These are phyloP conservation scores for Rhodophaea formosa DNA, from an alignment of 2,888 invertebrate species.

Conservation along the genomic window DNA sequence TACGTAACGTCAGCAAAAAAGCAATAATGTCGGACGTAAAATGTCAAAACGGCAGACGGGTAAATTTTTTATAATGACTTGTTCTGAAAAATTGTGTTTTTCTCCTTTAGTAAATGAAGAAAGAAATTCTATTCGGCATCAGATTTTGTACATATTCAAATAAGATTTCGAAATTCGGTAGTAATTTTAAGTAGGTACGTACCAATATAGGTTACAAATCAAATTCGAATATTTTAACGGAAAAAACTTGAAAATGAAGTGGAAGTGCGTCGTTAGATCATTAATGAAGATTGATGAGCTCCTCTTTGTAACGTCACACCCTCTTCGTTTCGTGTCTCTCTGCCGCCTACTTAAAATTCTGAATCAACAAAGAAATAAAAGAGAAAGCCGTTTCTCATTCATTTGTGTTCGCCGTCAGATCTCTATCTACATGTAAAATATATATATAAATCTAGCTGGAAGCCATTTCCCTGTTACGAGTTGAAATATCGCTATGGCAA, in stretches of 20 bases:
- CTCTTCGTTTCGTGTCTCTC: conserved; percentile 34
- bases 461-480: not conserved
- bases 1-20: no score
- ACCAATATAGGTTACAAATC: no score
- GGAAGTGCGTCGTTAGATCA: conserved; percentile 38
- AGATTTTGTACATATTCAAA: no score
- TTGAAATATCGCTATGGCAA: conserved; percentile 4
- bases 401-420: conserved; percentile 23
- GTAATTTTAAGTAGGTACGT: no score
- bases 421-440: conserved; percentile 11
- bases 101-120: no score
- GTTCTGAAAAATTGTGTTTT: no score
- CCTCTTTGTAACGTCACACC: conserved; percentile 37
- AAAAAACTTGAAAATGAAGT: conserved; percentile 21
- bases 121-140: no score
- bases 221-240: no score
- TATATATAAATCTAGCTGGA: conserved; percentile 12
- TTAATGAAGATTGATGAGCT: conserved; percentile 53
- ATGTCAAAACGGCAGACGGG: no score
- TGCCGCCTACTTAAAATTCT: conserved; percentile 37
- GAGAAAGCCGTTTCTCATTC: conserved; percentile 28
- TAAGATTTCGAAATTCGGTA: no score
- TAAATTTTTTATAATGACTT: no score
- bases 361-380: conserved; percentile 32
- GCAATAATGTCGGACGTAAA: no score